Evolutionary conservation across 2,888 invertebrate species (phyloP).

Genomic region (Scaptomyza flava): DNA sequence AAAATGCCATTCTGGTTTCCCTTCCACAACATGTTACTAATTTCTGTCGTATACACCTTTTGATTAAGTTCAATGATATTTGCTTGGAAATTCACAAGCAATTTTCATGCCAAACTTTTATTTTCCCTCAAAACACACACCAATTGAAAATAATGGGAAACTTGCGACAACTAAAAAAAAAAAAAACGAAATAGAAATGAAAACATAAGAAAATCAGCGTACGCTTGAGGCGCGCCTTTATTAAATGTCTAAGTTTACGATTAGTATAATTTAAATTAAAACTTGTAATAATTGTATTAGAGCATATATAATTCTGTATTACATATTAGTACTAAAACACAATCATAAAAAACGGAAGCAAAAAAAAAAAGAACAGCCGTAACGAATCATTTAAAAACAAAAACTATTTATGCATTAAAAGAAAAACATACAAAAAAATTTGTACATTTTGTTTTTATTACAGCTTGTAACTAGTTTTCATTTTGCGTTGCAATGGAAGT

Average conservation of each 20-base stretch:
- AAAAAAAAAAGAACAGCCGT: slow-evolving; percentile 9
- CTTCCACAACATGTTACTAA: slow-evolving; percentile 53
- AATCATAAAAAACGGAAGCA: slow-evolving; percentile 27
- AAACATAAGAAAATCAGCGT: slow-evolving; percentile 46
- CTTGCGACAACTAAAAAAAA: slow-evolving; percentile 21
- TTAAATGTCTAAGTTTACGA: slow-evolving; percentile 71
- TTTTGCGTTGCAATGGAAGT: slow-evolving; percentile 31
- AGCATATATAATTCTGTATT: slow-evolving; percentile 68
- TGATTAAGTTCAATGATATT: slow-evolving; percentile 61
- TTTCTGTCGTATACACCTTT: slow-evolving; percentile 57
- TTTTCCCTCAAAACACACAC: slow-evolving; percentile 2
- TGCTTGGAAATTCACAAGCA: slow-evolving; percentile 16
- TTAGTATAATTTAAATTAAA: slow-evolving; percentile 72
- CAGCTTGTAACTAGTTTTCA: slow-evolving; percentile 29
- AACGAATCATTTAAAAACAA: slow-evolving; percentile 49
- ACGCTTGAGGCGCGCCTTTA: slow-evolving; percentile 63
- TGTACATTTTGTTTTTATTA: slow-evolving; percentile 37
- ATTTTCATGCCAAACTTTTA: slow-evolving; percentile 30
- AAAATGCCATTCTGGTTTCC: slow-evolving; percentile 43
- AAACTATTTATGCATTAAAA: slow-evolving; percentile 67
- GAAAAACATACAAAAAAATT: slow-evolving; percentile 17
- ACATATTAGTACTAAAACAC: slow-evolving; percentile 71
- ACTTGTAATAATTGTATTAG: slow-evolving; percentile 67
- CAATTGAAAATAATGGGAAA: slow-evolving; percentile 29
- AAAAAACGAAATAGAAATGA: slow-evolving; percentile 14